Conservation (phyloP, 1,140 invertebrate species). For the Stenopsyche tienmushanensis region DNA sequence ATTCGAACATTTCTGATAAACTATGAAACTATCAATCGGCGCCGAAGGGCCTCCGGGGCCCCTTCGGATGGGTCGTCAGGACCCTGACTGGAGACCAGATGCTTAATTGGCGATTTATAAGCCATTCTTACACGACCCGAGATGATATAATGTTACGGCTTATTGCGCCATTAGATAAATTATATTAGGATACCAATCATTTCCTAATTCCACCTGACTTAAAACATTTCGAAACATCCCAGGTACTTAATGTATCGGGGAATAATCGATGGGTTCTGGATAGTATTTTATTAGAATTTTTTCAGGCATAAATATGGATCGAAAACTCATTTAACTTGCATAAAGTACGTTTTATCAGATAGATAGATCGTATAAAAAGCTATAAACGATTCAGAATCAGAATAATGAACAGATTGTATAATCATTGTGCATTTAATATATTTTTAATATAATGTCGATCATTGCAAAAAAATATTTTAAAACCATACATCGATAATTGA, state of each 20-base stretch:
- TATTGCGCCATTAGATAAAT: conserved; percentile 42
- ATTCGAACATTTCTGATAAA: not conserved
- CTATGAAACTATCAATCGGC: conserved; percentile 27
- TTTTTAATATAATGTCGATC: too few relatives aligned
- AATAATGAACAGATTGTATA: too few relatives aligned
- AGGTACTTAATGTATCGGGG: conserved; percentile 1
- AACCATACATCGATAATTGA: too few relatives aligned
- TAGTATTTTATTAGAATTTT: too few relatives aligned
- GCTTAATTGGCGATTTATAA: conserved; percentile 43
- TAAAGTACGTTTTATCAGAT: too few relatives aligned
- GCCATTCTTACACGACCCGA: conserved; percentile 40
- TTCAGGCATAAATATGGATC: too few relatives aligned
- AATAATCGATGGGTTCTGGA: conserved; percentile 18
- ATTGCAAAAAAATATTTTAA: too few relatives aligned
- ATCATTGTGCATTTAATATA: too few relatives aligned
- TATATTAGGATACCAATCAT: conserved; percentile 41
- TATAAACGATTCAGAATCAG: too few relatives aligned
- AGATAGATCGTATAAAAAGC: too few relatives aligned
- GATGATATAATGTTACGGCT: conserved; percentile 42
- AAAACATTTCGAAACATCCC: conserved; percentile 23
- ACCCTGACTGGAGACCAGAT: conserved; percentile 36
- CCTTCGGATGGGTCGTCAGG: conserved; percentile 10
- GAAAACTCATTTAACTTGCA: too few relatives aligned
- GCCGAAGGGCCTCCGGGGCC: not conserved
- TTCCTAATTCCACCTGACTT: conserved; percentile 36